Evolutionary conservation across 2,113 vertebrate species (phyloP).

Genomic region (Penelope pileata): DNA sequence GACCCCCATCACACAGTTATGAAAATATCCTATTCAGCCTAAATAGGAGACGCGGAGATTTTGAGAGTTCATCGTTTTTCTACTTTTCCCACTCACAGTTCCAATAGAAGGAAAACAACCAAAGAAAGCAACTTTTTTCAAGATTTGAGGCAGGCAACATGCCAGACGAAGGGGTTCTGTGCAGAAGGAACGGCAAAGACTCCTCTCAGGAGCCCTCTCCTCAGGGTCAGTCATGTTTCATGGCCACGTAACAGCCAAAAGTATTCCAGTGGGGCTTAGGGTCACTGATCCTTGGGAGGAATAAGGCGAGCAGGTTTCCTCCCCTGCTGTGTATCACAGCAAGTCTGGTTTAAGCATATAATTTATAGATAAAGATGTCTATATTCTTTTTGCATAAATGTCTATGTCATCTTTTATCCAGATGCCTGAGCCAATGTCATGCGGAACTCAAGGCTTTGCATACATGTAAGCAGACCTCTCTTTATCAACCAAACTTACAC

Average conservation of each 20-base stretch:
- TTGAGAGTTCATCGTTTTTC: background rate
- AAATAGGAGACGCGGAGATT: background rate
- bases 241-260: background rate
- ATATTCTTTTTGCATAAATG: background rate
- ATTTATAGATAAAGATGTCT: background rate
- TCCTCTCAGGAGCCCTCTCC: background rate
- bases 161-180: background rate
- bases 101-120: background rate
- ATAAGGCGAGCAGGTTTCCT: accelerated
- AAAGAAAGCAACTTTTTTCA: background rate
- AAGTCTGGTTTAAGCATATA: background rate
- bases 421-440: too few species aligned
- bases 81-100: background rate
- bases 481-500: background rate
- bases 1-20: background rate
- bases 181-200: background rate
- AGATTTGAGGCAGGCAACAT: background rate
- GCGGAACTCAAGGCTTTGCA: background rate
- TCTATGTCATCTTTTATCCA: background rate
- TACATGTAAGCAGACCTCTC: background rate
- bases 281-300: background rate
- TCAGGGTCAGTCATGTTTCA: too few species aligned
- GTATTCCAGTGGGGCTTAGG: background rate
- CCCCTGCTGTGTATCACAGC: background rate
- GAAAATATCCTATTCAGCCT: background rate